A percentile compares a stretch with the other conserved stretches of the same genome.
Evolutionary conservation across 2,797 vertebrate genomes (phyloP).

Genomic region (Dryobates pubescens): DNA sequence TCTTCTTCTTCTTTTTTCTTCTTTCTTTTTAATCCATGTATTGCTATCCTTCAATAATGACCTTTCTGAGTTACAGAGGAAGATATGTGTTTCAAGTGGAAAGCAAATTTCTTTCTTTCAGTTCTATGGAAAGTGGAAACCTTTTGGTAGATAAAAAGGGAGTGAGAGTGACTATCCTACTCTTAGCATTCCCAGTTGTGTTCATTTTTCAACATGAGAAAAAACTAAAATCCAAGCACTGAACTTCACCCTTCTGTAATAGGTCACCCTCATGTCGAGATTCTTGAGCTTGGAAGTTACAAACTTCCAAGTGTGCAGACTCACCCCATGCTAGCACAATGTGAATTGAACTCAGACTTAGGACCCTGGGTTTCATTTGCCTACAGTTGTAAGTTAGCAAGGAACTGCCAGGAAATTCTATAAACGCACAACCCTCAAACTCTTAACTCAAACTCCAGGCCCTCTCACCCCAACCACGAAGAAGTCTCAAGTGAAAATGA

Average conservation of each 20-base stretch:
- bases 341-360: background rate
- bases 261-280: background rate
- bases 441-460: background rate
- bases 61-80: background rate
- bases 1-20: too few species aligned
- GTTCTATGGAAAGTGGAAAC: background rate
- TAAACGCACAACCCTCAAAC: background rate
- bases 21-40: background rate
- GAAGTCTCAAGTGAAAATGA: background rate
- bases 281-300: background rate
- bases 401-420: background rate
- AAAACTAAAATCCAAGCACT: background rate
- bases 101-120: background rate
- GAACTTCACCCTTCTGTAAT: background rate
- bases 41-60: background rate
- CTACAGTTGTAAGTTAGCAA: accelerated
- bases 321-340: background rate
- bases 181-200: background rate
- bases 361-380: background rate
- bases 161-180: background rate
- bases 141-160: background rate
- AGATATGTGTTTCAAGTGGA: background rate
- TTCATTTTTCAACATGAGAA: background rate
- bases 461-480: background rate
- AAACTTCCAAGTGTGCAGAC: background rate